A percentile compares a stretch with the other conserved stretches of the same genome.
phyloP scores from a whole-genome alignment of 2,797 vertebrate genomes.

The Chelidonichthys spinosus region DNA sequence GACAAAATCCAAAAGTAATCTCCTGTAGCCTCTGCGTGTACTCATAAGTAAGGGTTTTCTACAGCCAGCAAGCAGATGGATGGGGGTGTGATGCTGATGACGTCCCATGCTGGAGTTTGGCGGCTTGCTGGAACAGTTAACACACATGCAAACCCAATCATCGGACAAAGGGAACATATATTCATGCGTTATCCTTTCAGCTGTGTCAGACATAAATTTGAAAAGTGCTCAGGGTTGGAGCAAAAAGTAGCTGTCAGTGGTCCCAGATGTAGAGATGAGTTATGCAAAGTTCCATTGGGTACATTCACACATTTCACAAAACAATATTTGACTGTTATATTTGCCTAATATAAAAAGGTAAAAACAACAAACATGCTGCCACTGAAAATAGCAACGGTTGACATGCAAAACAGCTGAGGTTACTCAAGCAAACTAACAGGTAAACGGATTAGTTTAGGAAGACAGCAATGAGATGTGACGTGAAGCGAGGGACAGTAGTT shows the following conservation, averaged over 20 bases:
- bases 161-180: conserved; percentile 38
- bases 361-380: conserved; percentile 4
- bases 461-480: conserved; percentile 22
- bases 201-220: conserved; percentile 35
- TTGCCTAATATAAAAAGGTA: conserved; percentile 35
- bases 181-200: conserved; percentile 65
- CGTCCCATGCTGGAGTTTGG: conserved; percentile 61
- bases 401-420: conserved; percentile 36
- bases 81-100: conserved; percentile 33
- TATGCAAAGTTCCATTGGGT: conserved; percentile 26
- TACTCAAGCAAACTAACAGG: conserved; percentile 11
- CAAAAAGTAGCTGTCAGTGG: conserved; percentile 34
- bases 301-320: conserved; percentile 23
- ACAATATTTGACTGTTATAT: conserved; percentile 45
- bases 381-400: not conserved
- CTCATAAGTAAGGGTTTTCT: conserved; percentile 45
- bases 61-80: conserved; percentile 58
- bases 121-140: conserved; percentile 52
- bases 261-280: conserved; percentile 47
- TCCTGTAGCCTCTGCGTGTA: conserved; percentile 84
- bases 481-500: conserved; percentile 42
- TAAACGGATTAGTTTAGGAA: conserved; percentile 26
- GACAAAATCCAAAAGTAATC: conserved; percentile 84
- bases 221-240: conserved; percentile 34
- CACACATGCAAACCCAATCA: conserved; percentile 71